These are phyloP conservation scores for Eolophus roseicapilla DNA, from an alignment of 2,113 vertebrate genomes.

Conservation along the genomic window DNA sequence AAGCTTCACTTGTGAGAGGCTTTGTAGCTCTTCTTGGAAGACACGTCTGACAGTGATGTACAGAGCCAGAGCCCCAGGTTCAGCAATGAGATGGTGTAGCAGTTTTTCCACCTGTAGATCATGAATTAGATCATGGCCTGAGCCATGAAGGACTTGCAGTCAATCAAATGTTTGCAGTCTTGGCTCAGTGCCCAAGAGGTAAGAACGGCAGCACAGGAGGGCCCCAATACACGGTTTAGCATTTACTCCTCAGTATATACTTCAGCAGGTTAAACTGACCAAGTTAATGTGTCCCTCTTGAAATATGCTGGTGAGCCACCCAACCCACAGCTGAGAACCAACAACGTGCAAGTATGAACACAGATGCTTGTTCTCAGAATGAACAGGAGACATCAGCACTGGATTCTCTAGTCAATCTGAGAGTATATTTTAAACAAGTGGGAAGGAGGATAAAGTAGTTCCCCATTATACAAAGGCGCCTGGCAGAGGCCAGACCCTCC, in stretches of 20 bases:
- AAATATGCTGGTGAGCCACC: background rate
- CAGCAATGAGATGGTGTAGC: background rate
- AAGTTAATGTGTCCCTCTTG: background rate
- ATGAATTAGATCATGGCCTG: background rate
- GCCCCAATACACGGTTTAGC: background rate
- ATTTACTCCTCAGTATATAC: background rate
- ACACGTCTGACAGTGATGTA: background rate
- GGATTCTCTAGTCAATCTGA: background rate
- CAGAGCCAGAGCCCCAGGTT: background rate
- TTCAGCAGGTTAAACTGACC: background rate
- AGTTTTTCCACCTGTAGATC: background rate
- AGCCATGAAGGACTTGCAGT: background rate
- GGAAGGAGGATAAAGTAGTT: background rate
- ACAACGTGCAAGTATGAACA: background rate
- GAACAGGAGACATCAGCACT: background rate
- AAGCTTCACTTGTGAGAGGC: background rate
- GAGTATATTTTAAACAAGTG: background rate
- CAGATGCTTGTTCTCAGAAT: background rate
- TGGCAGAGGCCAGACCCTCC: background rate
- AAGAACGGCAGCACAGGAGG: background rate
- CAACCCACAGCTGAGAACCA: background rate
- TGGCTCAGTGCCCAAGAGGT: background rate
- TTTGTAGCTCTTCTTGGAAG: background rate
- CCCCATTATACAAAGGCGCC: background rate
- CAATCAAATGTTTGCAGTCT: background rate